Percentiles rank a stretch among this genome's conserved stretches.
Conservation (phyloP, 2,113 vertebrate genomes). For the Albula goreensis region DNA sequence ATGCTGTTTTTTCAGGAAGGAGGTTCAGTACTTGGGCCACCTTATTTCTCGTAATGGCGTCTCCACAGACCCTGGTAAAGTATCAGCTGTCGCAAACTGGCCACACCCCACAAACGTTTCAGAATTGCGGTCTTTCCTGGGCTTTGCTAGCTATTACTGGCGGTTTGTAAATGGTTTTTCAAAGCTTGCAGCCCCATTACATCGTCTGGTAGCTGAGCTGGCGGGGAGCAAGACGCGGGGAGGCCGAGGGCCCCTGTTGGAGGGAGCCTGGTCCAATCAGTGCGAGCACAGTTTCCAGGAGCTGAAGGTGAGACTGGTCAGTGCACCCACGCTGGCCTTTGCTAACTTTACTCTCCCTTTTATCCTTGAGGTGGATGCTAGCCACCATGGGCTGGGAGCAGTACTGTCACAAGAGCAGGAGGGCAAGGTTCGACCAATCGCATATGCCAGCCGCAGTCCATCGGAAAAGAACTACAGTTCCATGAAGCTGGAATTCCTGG, state of each 20-base stretch:
- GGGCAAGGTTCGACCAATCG: not conserved
- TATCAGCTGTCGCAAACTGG: not conserved
- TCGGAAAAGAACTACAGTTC: too few relatives aligned
- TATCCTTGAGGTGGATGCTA: too few relatives aligned
- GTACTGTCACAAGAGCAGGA: not conserved
- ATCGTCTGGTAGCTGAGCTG: not conserved
- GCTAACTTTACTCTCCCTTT: too few relatives aligned
- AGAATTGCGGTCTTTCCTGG: not conserved
- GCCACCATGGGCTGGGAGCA: too few relatives aligned
- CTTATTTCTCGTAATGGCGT: not conserved
- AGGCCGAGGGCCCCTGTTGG: not conserved
- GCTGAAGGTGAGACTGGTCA: too few relatives aligned
- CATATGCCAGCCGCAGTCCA: too few relatives aligned
- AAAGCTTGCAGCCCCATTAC: constrained; percentile 13
- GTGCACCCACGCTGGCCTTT: too few relatives aligned
- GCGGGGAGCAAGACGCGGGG: not conserved
- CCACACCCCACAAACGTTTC: not conserved
- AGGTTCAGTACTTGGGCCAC: not conserved
- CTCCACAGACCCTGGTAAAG: not conserved
- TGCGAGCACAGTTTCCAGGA: too few relatives aligned
- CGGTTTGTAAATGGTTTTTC: constrained; percentile 1
- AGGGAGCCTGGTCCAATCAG: not conserved
- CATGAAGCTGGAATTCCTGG: too few relatives aligned
- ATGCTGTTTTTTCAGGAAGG: not conserved
- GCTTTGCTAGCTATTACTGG: constrained; percentile 10